phyloP scores from a whole-genome alignment of 2,797 vertebrate genomes.

The Diplodus sargus region DNA sequence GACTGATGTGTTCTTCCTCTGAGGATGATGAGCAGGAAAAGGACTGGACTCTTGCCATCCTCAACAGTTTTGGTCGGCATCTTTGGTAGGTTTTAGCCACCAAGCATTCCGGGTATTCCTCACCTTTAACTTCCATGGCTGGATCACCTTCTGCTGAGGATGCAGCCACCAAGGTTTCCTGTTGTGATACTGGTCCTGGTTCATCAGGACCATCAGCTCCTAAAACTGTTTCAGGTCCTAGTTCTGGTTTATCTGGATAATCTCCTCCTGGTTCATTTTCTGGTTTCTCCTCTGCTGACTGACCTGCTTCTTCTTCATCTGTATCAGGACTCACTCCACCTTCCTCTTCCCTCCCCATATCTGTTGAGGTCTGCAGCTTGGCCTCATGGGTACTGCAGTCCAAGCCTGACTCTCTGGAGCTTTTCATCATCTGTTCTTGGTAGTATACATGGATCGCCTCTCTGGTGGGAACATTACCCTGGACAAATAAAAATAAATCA shows the following conservation, averaged over 20 bases:
- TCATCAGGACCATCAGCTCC: background rate
- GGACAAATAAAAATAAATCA: slow-evolving; percentile 37
- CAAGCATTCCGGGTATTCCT: slow-evolving; percentile 22
- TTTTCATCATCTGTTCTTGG: slow-evolving; percentile 90
- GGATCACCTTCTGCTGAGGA: background rate
- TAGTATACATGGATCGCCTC: slow-evolving; percentile 94
- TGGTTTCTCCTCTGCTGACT: background rate
- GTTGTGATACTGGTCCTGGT: background rate
- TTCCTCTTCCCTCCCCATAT: background rate
- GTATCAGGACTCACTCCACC: background rate
- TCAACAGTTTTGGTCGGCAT: slow-evolving; percentile 89
- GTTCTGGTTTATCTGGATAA: background rate
- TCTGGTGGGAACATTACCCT: slow-evolving; percentile 92
- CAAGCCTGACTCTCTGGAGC: slow-evolving; percentile 88
- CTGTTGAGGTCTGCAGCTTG: background rate
- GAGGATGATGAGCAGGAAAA: slow-evolving; percentile 87
- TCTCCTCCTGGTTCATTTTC: background rate
- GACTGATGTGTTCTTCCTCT: slow-evolving; percentile 85
- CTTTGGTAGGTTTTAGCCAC: slow-evolving; percentile 88
- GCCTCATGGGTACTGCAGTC: slow-evolving; percentile 70
- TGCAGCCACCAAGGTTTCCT: background rate
- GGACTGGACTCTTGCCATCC: slow-evolving; percentile 89
- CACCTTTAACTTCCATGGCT: background rate
- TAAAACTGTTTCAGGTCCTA: no score
- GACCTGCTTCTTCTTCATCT: background rate